Evolutionary conservation across 2,113 vertebrate genomes (phyloP), one percentile per base, ranked within the genome.

Genomic region (Opisthocomus hoazin): DNA sequence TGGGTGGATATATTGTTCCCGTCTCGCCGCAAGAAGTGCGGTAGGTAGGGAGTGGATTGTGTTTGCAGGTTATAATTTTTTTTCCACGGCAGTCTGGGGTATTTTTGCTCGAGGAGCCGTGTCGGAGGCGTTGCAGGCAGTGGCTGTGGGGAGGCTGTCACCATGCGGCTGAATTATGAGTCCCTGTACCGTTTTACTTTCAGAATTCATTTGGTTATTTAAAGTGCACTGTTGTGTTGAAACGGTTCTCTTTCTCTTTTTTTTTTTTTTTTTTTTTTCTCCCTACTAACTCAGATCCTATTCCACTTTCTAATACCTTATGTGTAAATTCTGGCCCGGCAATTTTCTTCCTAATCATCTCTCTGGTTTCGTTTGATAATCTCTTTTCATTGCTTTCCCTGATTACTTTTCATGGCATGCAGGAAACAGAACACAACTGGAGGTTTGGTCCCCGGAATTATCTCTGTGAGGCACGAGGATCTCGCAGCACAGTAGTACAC

Each of bases 401-500:
- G 30, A 6, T 43, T 45, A 29, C 71, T 54, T 46, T 36, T 22
- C 9, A 3, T 48, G 53, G 50, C 48, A 29, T 27, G 39, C 29
- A 45, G 80, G 30, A 43, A 41, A 70, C 32, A 53, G 60, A 60
- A 8, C 27, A 2, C 9, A 57, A 16, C 41, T 7, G 32, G 34
- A 37, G 50, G 23, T 6, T 48, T 21, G 23, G n/a, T 65, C 37
- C 50, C 29, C 12, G 75, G 57, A 39, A 15, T 22, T 2, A 24
- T 0, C 61, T 8, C 21, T 15, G 32, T 1, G 22, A 70, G 53
- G 80, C 57, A 16, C 19, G 76, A 48, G 32, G 17, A 2, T 45
- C 41, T 69, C 2, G 0, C 50, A 17, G 43, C 27, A 10, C 4
- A 4, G 61, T 12, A 32, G 23, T 15, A 4, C 1, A 3, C 17